Evolutionary conservation across 2,888 invertebrate species (phyloP).

Genomic region (Nezara viridula): DNA sequence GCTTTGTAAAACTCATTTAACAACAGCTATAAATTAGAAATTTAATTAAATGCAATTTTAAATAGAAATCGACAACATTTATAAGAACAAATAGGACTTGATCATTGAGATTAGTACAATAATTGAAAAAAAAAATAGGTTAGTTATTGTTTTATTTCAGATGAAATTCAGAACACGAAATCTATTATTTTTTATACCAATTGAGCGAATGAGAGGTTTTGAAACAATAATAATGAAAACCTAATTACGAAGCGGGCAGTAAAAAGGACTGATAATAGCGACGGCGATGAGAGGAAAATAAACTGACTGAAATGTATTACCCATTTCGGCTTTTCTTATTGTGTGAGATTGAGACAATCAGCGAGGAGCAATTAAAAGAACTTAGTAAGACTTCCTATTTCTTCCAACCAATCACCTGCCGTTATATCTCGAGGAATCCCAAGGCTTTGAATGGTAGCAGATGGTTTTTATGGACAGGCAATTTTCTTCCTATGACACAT

Average conservation of each 20-base stretch:
- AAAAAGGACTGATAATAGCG: neutral
- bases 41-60: no score
- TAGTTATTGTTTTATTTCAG: neutral
- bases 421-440: constrained; percentile 5
- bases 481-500: neutral
- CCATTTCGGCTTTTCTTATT: constrained; percentile 24
- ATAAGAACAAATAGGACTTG: no score
- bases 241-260: neutral
- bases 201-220: neutral
- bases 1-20: no score
- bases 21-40: no score
- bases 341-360: neutral
- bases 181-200: neutral
- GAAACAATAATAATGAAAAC: neutral
- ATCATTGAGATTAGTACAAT: no score
- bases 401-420: constrained; percentile 4
- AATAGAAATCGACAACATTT: no score
- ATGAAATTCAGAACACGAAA: neutral
- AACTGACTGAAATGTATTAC: neutral
- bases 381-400: neutral
- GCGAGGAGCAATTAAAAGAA: neutral
- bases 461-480: constrained; percentile 1
- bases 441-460: neutral
- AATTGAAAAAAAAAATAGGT: neutral
- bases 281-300: neutral